Conservation (phyloP, 2,888 invertebrate species). For the Drosophila seclusa region DNA sequence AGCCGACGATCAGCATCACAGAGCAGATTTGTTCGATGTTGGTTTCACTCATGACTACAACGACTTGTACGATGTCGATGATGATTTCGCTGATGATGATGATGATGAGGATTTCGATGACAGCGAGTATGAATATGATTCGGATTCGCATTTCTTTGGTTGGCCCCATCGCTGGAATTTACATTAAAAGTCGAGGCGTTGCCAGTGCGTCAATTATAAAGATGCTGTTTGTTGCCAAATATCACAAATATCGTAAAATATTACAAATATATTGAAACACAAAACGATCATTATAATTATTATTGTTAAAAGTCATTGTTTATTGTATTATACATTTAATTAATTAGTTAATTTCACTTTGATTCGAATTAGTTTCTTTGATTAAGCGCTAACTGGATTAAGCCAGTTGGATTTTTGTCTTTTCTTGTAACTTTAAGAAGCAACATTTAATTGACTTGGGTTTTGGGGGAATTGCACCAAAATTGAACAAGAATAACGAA, state of each 20-base stretch:
- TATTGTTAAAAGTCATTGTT: slow-evolving; percentile 69
- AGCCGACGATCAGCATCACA: not conserved
- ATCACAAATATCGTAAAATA: not conserved
- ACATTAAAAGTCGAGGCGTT: not conserved
- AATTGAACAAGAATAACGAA: slow-evolving; percentile 28
- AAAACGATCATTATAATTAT: slow-evolving; percentile 1
- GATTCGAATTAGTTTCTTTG: slow-evolving; percentile 35
- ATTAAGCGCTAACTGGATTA: slow-evolving; percentile 26
- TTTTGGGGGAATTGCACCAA: slow-evolving; percentile 59
- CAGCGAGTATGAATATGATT: not conserved
- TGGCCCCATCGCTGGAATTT: not conserved
- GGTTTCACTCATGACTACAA: not conserved
- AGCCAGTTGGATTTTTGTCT: slow-evolving; percentile 10
- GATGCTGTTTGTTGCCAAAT: slow-evolving; percentile 8
- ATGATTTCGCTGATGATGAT: not conserved
- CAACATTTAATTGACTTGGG: slow-evolving; percentile 70
- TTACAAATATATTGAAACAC: not conserved
- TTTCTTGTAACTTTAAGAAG: slow-evolving; percentile 35
- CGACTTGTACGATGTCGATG: not conserved
- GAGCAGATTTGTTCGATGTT: not conserved
- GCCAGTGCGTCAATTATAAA: not conserved
- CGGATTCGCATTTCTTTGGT: not conserved
- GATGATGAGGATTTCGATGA: not conserved
- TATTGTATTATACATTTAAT: slow-evolving; percentile 53
- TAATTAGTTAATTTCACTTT: slow-evolving; percentile 21